phyloP scores from a whole-genome alignment of 1,140 invertebrate genomes.

The Calycopis cecrops region DNA sequence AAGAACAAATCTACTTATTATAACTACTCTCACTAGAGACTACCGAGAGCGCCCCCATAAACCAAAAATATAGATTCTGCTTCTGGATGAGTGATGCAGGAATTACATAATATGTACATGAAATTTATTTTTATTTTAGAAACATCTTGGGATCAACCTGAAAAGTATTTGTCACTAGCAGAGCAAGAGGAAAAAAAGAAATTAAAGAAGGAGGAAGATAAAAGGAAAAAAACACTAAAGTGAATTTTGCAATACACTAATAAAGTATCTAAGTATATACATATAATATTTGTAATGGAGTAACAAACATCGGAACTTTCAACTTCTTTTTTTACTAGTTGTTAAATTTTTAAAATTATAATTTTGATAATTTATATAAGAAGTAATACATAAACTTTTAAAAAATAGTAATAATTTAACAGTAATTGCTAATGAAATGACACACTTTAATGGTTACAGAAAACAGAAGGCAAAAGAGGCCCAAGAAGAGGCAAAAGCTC shows the following conservation, averaged over 20 bases:
- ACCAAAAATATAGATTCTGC: no score
- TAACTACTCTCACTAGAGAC: no score
- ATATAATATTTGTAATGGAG: neutral
- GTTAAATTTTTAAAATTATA: neutral
- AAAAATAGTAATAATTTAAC: constrained; percentile 7
- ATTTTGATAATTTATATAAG: neutral
- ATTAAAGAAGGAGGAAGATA: constrained; percentile 32
- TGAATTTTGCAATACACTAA: constrained; percentile 24
- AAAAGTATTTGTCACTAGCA: constrained; percentile 52
- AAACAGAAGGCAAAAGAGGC: constrained; percentile 52
- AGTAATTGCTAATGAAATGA: no score
- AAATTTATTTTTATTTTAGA: constrained; percentile 37
- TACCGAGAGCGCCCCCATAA: no score
- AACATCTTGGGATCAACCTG: constrained; percentile 58
- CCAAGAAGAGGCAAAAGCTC: constrained; percentile 45
- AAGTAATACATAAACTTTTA: neutral
- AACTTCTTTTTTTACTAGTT: no score
- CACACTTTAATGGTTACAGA: constrained; percentile 30
- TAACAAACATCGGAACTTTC: no score
- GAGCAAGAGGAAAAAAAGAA: constrained; percentile 56
- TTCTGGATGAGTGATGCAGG: no score
- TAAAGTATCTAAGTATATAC: no score
- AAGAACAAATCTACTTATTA: no score
- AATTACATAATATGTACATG: no score
- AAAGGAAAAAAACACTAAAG: constrained; percentile 43